phyloP scores from a whole-genome alignment of 2,113 vertebrate species.

The Urocolius indicus region DNA sequence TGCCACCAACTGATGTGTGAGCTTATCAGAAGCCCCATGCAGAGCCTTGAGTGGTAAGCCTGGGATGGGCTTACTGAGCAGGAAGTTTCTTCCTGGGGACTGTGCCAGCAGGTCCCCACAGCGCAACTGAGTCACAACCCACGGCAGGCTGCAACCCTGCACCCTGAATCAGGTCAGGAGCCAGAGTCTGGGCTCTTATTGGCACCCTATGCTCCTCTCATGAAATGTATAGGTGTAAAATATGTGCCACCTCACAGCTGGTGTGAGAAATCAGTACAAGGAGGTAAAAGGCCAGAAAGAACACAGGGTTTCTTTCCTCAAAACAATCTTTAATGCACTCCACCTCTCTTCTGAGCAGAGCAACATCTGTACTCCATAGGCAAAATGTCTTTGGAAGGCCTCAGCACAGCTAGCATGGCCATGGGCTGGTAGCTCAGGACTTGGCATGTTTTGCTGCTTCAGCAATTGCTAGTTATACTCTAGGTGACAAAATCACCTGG shows the following conservation, averaged over 20 bases:
- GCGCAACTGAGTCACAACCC: background rate
- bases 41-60: fast-evolving
- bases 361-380: background rate
- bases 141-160: fast-evolving
- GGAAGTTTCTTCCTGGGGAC: background rate
- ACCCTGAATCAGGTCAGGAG: background rate
- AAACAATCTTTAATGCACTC: fast-evolving
- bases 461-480: background rate
- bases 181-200: background rate
- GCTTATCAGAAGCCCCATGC: background rate
- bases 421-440: background rate
- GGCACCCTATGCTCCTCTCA: background rate
- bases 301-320: fast-evolving
- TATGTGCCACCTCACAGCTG: background rate
- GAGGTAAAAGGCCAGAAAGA: background rate
- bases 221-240: background rate
- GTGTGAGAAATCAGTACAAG: background rate
- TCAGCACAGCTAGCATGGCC: background rate
- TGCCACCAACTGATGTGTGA: background rate
- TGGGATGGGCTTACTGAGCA: background rate
- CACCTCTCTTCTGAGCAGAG: background rate
- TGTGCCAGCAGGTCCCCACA: fast-evolving
- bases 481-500: background rate
- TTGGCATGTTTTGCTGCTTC: background rate
- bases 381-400: background rate